Percentiles rank a stretch among this genome's conserved stretches.
Evolutionary conservation across 2,888 invertebrate species (phyloP).

Genomic region (Steinernema carpocapsae): DNA sequence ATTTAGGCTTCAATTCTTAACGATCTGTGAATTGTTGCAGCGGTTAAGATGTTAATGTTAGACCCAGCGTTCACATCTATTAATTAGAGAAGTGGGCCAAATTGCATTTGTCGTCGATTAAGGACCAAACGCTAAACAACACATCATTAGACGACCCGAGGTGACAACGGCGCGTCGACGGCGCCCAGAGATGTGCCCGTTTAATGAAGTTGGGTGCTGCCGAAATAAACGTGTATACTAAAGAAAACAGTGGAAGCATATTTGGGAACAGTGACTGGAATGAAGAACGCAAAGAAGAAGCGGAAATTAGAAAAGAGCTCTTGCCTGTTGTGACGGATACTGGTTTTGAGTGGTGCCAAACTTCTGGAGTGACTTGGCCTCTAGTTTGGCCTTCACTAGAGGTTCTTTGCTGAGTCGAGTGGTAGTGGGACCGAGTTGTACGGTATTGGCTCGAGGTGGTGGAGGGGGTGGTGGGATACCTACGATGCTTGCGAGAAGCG

Average conservation of each 20-base stretch:
- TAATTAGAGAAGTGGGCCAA: slow-evolving; percentile 34
- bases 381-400: slow-evolving; percentile 7
- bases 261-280: not conserved
- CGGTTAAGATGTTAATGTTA: not conserved
- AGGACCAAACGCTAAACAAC: slow-evolving; percentile 35
- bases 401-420: slow-evolving; percentile 16
- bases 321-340: slow-evolving; percentile 26
- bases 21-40: not conserved
- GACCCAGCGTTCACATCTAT: slow-evolving; percentile 27
- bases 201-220: slow-evolving; percentile 19
- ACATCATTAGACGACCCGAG: slow-evolving; percentile 34
- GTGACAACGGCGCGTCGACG: slow-evolving; percentile 25
- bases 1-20: not conserved
- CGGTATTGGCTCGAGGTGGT: slow-evolving; percentile 21
- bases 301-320: slow-evolving; percentile 18
- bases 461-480: slow-evolving; percentile 32
- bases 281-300: not conserved
- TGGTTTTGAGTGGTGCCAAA: slow-evolving; percentile 26
- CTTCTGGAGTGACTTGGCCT: slow-evolving; percentile 17
- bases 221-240: not conserved
- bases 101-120: slow-evolving; percentile 33
- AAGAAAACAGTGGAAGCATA: not conserved
- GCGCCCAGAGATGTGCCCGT: slow-evolving; percentile 9
- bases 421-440: slow-evolving; percentile 15
- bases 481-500: slow-evolving; percentile 25